A percentile compares a stretch with the other conserved stretches of the same genome.
Conservation (phyloP, 2,888 invertebrate genomes). For the Endomychus coccineus region DNA sequence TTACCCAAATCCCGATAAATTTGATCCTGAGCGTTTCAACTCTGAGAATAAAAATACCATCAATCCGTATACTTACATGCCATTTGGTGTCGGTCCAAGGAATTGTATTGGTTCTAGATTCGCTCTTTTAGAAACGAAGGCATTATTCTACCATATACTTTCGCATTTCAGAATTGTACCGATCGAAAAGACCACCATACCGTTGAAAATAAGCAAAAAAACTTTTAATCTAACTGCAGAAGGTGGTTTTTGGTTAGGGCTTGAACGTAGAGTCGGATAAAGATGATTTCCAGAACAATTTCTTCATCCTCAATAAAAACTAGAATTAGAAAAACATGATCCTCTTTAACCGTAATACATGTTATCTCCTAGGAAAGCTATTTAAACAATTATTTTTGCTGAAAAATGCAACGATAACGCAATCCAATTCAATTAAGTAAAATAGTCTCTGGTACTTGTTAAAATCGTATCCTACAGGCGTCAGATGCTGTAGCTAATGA, state of each 20-base stretch:
- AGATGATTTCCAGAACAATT: no score
- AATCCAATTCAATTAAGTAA: no score
- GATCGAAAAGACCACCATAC: constrained; percentile 29
- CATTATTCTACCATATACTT: constrained; percentile 28
- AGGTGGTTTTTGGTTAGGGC: constrained; percentile 31
- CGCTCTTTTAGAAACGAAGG: constrained; percentile 31
- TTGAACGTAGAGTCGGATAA: constrained; percentile 24
- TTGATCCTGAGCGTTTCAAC: constrained; percentile 43
- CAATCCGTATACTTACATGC: constrained; percentile 44
- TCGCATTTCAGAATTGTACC: constrained; percentile 29
- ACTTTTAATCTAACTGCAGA: constrained; percentile 23
- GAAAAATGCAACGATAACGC: no score
- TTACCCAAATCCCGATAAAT: constrained; percentile 41
- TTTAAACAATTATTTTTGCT: no score
- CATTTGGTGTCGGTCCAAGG: constrained; percentile 48
- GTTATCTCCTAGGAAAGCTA: no score
- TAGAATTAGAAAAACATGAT: no score
- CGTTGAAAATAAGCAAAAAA: constrained; percentile 25
- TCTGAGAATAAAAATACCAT: constrained; percentile 28
- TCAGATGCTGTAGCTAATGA: no score
- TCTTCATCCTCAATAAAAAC: no score
- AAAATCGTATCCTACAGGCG: no score
- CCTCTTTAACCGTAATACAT: no score
- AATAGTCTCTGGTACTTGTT: no score
- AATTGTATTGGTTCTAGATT: constrained; percentile 44